These are phyloP conservation scores for Taphrorychus bicolor DNA, from an alignment of 2,888 invertebrate species.

Conservation along the genomic window DNA sequence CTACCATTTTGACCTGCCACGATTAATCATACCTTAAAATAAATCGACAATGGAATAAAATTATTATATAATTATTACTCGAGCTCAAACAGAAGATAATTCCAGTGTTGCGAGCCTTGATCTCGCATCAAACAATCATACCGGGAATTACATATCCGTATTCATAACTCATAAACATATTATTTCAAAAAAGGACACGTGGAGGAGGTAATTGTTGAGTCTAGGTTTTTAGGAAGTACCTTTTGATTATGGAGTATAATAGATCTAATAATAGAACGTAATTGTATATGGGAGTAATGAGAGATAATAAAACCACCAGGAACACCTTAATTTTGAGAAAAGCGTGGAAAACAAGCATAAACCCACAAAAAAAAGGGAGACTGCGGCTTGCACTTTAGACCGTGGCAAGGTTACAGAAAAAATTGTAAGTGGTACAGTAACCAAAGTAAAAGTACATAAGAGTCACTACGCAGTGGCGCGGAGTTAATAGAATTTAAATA, in stretches of 20 bases:
- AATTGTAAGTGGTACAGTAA: constrained; percentile 22
- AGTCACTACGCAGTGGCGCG: constrained; percentile 30
- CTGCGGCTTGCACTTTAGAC: constrained; percentile 17
- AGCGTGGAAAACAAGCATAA: constrained; percentile 5
- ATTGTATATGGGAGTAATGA: too few relatives aligned
- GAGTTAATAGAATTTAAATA: not conserved
- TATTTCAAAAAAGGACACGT: constrained; percentile 1
- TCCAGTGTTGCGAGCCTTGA: not conserved
- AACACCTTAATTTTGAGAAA: constrained; percentile 5
- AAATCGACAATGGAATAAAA: not conserved
- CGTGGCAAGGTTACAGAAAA: constrained; percentile 29
- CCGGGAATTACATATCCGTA: constrained; percentile 3
- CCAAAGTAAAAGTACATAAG: constrained; percentile 36
- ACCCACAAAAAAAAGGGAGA: constrained; percentile 15
- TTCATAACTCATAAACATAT: constrained; percentile 5
- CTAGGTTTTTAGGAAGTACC: not conserved
- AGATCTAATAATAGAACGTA: not conserved
- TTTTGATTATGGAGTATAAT: not conserved
- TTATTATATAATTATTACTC: not conserved
- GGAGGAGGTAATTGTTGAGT: not conserved
- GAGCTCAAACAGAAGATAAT: not conserved
- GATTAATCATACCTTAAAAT: constrained; percentile 1
- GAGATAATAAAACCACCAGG: too few relatives aligned
- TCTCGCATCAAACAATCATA: not conserved
- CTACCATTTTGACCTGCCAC: not conserved